Percentiles rank a stretch among this genome's conserved stretches.
phyloP scores from a whole-genome alignment of 2,888 invertebrate species.

The Eucriotettix oculatus region DNA sequence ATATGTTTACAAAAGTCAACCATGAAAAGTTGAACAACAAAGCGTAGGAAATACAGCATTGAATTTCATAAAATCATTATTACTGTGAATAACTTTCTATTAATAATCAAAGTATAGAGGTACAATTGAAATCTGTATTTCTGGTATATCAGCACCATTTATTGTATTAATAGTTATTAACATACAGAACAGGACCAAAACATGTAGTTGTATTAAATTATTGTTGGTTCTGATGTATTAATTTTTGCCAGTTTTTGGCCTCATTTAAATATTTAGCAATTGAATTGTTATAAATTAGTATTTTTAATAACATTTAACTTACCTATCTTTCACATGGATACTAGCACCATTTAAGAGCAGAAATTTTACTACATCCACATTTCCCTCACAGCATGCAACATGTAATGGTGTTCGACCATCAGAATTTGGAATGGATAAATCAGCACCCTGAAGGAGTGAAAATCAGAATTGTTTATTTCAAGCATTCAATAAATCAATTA shows the following conservation, averaged over 20 bases:
- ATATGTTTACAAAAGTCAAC: no score
- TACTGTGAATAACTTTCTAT: no score
- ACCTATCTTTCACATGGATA: constrained; percentile 60
- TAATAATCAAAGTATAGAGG: no score
- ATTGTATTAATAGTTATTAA: no score
- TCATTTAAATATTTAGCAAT: no score
- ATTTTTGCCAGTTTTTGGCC: no score
- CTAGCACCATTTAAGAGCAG: constrained; percentile 64
- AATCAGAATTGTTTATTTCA: background rate
- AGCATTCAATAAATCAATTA: background rate
- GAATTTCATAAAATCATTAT: no score
- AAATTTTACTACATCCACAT: constrained; percentile 47
- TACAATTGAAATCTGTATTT: background rate
- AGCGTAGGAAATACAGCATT: no score
- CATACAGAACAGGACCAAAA: no score
- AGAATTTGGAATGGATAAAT: constrained; percentile 53
- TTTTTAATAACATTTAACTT: constrained; percentile 2
- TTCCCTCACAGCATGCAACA: constrained; percentile 57
- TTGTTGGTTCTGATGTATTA: no score
- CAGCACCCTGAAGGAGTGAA: constrained; percentile 38
- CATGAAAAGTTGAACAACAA: no score
- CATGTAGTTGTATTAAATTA: no score
- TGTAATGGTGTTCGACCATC: constrained; percentile 68
- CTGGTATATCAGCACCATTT: background rate
- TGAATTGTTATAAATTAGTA: background rate